Evolutionary conservation across 2,113 vertebrate species (phyloP).

Genomic region (Alectura lathami): DNA sequence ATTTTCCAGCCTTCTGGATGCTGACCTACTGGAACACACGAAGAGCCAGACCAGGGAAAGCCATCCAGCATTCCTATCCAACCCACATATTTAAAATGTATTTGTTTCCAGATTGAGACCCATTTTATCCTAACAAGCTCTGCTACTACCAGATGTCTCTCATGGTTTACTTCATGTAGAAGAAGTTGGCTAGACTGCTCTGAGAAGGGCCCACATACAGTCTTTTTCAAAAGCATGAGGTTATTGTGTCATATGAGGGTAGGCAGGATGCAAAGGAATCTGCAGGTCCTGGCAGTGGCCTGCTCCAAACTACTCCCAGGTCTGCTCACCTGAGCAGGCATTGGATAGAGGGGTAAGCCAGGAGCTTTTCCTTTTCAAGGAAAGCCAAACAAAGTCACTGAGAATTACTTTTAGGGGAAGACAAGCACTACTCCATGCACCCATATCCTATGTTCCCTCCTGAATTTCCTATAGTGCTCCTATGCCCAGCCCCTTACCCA

Average conservation of each 20-base stretch:
- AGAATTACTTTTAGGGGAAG: not conserved
- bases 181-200: not conserved
- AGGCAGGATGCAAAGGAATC: not conserved
- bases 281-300: not conserved
- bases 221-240: not conserved
- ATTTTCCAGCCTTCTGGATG: not conserved
- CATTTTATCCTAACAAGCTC: not conserved
- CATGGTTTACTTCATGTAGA: not conserved
- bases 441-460: not conserved
- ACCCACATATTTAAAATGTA: not conserved
- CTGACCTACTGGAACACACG: not conserved
- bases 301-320: not conserved
- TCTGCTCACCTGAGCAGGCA: not conserved
- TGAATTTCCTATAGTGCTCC: not conserved
- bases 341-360: not conserved
- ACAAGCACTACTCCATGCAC: not conserved
- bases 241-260: not conserved
- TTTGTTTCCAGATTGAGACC: not conserved
- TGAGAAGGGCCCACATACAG: not conserved
- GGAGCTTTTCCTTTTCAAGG: not conserved
- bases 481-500: not conserved
- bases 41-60: not conserved
- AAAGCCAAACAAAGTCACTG: not conserved
- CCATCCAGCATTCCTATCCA: not conserved
- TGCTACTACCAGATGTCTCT: not conserved